phyloP scores from a whole-genome alignment of 35 echinoderm and acorn worm genomes.

The Apostichopus californicus region DNA sequence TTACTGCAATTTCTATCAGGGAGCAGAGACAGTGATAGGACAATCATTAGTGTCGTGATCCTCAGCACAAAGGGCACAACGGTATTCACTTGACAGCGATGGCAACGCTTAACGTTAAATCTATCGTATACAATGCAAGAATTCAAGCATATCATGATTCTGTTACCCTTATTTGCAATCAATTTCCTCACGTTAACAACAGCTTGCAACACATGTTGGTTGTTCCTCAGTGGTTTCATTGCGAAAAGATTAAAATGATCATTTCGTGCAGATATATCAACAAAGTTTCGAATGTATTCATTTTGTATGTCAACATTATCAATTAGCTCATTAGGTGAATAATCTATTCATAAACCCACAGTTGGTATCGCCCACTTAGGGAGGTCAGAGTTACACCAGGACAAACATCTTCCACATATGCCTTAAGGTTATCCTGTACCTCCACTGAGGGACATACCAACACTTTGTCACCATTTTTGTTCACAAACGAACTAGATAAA shows the following conservation, averaged over 20 bases:
- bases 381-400: neutral
- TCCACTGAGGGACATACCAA: neutral
- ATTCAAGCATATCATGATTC: neutral
- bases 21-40: too few species aligned
- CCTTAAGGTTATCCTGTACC: neutral
- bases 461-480: neutral
- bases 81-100: neutral
- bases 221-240: neutral
- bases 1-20: too few species aligned
- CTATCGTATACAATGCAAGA: neutral
- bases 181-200: neutral
- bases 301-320: neutral
- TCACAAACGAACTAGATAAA: neutral
- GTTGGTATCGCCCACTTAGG: neutral
- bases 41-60: too few species aligned
- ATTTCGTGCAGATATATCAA: neutral
- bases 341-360: neutral
- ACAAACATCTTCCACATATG: neutral
- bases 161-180: neutral
- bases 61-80: too few species aligned
- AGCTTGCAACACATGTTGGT: neutral
- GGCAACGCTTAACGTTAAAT: neutral
- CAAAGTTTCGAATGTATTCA: neutral
- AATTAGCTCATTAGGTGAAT: neutral
- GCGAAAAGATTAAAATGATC: neutral